These are phyloP conservation scores for Mohoua ochrocephala DNA, from an alignment of 2,113 vertebrate species.

Conservation along the genomic window DNA sequence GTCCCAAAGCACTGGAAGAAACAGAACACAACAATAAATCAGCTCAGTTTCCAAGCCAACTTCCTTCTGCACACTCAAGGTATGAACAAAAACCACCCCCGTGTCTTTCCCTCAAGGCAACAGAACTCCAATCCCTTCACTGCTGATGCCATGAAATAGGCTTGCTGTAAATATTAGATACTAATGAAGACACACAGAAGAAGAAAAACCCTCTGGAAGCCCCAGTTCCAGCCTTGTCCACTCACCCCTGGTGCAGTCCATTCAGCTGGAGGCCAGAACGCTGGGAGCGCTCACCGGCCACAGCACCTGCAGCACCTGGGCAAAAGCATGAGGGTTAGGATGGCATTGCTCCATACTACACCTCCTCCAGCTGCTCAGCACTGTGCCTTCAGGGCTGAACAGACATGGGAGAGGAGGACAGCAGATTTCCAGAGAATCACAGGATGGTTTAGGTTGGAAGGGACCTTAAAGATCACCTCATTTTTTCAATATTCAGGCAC, in stretches of 20 bases:
- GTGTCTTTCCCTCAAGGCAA: background rate
- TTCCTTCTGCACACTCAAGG: background rate
- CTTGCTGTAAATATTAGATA: background rate
- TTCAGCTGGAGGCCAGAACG: conserved; percentile 19
- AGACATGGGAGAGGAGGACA: background rate
- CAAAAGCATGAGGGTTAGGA: background rate
- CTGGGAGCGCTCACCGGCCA: conserved; percentile 29
- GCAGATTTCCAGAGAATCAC: background rate
- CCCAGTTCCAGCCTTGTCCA: background rate
- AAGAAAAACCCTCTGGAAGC: background rate
- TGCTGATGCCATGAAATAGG: background rate
- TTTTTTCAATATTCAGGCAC: background rate
- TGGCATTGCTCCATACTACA: accelerated
- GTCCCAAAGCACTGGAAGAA: conserved; percentile 83
- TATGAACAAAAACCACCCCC: background rate
- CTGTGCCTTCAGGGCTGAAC: accelerated
- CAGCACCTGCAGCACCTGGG: conserved; percentile 50
- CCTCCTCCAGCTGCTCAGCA: background rate
- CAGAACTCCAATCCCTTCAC: background rate
- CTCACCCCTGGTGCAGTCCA: background rate
- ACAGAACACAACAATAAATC: background rate
- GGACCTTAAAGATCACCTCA: background rate
- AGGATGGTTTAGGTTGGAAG: background rate
- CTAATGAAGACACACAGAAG: background rate
- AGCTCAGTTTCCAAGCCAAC: background rate